These are phyloP conservation scores for Odontothrips loti DNA, from an alignment of 2,888 invertebrate species.

Conservation along the genomic window DNA sequence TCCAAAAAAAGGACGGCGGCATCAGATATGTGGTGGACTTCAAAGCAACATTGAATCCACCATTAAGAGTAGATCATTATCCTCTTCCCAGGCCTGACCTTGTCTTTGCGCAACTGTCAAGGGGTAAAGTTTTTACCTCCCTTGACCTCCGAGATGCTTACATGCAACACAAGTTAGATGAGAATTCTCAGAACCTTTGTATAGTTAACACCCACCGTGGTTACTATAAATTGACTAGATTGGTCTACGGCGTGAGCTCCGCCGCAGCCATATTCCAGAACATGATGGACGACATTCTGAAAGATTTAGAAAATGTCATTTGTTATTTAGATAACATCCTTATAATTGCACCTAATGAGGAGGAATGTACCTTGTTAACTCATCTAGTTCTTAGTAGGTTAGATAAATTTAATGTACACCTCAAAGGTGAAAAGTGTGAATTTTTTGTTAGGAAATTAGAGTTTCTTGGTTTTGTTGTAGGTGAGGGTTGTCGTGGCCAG, in stretches of 20 bases:
- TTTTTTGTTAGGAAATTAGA: constrained; percentile 20
- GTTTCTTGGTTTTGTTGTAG: constrained; percentile 27
- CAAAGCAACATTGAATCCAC: constrained; percentile 39
- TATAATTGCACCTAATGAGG: constrained; percentile 29
- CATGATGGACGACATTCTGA: constrained; percentile 36
- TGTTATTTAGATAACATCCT: constrained; percentile 38
- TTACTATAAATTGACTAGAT: constrained; percentile 39
- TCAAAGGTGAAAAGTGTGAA: constrained; percentile 19
- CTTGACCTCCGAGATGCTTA: constrained; percentile 39
- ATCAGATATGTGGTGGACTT: constrained; percentile 37
- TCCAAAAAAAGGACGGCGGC: constrained; percentile 34
- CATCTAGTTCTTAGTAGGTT: constrained; percentile 12
- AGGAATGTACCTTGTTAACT: constrained; percentile 28
- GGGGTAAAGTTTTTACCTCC: constrained; percentile 36
- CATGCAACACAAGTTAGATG: constrained; percentile 36
- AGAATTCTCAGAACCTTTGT: constrained; percentile 38
- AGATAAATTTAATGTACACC: constrained; percentile 27
- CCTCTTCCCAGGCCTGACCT: constrained; percentile 38
- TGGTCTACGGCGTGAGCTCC: constrained; percentile 41
- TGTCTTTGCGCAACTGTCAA: constrained; percentile 36
- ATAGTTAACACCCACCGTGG: constrained; percentile 41
- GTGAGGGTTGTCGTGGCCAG: not conserved
- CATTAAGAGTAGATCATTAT: constrained; percentile 39
- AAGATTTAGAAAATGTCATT: constrained; percentile 34
- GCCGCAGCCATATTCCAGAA: constrained; percentile 41